Evolutionary conservation across 2,797 vertebrate genomes (phyloP).

Genomic region (Myoxocephalus aenaeus): DNA sequence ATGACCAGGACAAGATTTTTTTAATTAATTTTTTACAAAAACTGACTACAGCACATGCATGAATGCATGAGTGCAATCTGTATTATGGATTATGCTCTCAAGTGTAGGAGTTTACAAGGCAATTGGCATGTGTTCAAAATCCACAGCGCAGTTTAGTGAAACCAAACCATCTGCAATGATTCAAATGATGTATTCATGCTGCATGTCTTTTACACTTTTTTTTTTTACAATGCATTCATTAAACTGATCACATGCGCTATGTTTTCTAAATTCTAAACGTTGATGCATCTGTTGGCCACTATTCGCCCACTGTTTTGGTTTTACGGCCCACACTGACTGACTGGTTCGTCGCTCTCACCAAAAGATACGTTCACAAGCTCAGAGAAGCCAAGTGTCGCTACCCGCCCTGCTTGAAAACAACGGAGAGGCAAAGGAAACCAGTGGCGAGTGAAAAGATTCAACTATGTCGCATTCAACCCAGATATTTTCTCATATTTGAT

Average conservation of each 20-base stretch:
- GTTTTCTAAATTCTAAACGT: not conserved
- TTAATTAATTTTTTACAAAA: not conserved
- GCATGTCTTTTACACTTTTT: not conserved
- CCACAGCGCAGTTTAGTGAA: constrained; percentile 2
- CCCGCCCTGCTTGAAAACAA: not conserved
- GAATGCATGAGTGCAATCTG: not conserved
- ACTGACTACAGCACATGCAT: not conserved
- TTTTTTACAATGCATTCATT: not conserved
- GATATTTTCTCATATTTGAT: not conserved
- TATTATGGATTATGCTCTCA: not conserved
- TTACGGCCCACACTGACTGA: not conserved
- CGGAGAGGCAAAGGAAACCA: not conserved
- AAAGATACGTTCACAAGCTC: not conserved
- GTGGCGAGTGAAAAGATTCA: not conserved
- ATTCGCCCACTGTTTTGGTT: not conserved
- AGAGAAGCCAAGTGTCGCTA: not conserved
- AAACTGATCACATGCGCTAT: not conserved
- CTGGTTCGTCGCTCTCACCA: not conserved
- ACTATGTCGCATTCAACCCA: not conserved
- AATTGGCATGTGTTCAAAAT: constrained; percentile 5
- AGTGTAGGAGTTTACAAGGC: not conserved
- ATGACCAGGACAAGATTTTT: constrained; percentile 5
- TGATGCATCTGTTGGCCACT: not conserved
- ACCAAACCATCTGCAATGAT: constrained; percentile 19
- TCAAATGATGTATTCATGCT: constrained; percentile 1